These are phyloP conservation scores for Gobiocypris rarus DNA, from an alignment of 2,113 vertebrate genomes.

Conservation along the genomic window DNA sequence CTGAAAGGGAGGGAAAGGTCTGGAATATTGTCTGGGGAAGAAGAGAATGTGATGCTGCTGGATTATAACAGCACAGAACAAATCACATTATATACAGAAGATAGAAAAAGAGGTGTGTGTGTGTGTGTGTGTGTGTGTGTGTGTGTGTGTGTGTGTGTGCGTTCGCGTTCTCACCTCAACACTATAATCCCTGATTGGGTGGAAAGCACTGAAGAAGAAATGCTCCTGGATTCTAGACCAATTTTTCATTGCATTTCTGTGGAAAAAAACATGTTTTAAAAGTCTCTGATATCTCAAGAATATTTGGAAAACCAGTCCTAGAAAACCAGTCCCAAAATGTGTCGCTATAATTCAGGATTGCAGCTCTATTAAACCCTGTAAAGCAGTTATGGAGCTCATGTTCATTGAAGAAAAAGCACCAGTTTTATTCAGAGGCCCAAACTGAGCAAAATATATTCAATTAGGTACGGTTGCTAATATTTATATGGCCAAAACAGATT, in stretches of 20 bases:
- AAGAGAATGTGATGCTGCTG: conserved; percentile 8
- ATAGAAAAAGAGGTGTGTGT: neutral
- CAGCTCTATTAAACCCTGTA: neutral
- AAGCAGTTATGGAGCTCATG: neutral
- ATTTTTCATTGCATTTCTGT: conserved; percentile 90
- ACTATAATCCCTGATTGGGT: conserved; percentile 57
- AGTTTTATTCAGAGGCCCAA: neutral
- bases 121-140: neutral
- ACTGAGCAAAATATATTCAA: neutral
- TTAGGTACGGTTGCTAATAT: neutral
- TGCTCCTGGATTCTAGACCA: conserved; percentile 94
- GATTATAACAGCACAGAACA: neutral
- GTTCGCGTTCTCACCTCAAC: conserved; percentile 54
- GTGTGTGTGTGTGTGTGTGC: neutral
- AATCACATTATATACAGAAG: neutral
- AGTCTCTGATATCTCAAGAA: neutral
- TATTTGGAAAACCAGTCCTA: neutral
- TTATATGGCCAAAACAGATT: neutral
- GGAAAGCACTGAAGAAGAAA: conserved; percentile 84
- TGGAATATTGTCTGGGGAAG: conserved; percentile 86
- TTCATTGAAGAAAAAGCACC: neutral
- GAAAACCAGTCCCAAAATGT: neutral
- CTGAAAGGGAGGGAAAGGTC: conserved; percentile 87
- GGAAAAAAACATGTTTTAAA: neutral
- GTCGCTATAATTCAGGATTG: neutral